Conservation (phyloP, 2,797 vertebrate species). For the Crypturellus tataupa region DNA sequence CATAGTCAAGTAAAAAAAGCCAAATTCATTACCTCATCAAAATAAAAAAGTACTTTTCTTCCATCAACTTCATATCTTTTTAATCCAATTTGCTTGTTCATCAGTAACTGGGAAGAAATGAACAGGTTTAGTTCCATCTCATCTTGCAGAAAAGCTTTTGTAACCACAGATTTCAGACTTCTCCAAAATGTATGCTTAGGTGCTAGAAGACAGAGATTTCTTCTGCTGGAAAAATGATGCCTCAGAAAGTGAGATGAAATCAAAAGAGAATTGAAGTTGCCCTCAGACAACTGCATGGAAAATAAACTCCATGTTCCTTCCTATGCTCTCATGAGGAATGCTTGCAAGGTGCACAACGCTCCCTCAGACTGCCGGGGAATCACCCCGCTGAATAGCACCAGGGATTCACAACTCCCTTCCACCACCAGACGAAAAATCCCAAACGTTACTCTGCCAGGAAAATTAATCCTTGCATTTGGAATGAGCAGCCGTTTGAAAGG, state of each 20-base stretch:
- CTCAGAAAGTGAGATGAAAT: background rate
- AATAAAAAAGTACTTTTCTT: conserved; percentile 92
- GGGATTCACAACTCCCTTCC: background rate
- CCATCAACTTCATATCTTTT: conserved; percentile 93
- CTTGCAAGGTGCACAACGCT: background rate
- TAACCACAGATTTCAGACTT: background rate
- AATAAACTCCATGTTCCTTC: background rate
- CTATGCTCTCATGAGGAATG: background rate
- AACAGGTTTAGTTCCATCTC: background rate
- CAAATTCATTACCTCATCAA: conserved; percentile 88
- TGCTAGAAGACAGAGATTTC: background rate
- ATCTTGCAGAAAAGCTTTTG: background rate
- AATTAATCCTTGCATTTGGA: conserved; percentile 63
- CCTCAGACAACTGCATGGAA: background rate
- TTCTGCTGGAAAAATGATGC: background rate
- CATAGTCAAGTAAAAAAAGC: background rate
- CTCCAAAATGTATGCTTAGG: background rate
- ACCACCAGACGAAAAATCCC: conserved; percentile 32
- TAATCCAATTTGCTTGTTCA: conserved; percentile 90
- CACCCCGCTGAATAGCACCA: fast-evolving
- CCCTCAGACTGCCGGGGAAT: background rate
- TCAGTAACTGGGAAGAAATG: conserved; percentile 82
- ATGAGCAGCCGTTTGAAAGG: conserved; percentile 53
- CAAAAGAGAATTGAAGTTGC: background rate
- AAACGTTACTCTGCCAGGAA: conserved; percentile 60